Evolutionary conservation across 1,140 invertebrate genomes (phyloP).

Genomic region (Trachelipus rathkii): DNA sequence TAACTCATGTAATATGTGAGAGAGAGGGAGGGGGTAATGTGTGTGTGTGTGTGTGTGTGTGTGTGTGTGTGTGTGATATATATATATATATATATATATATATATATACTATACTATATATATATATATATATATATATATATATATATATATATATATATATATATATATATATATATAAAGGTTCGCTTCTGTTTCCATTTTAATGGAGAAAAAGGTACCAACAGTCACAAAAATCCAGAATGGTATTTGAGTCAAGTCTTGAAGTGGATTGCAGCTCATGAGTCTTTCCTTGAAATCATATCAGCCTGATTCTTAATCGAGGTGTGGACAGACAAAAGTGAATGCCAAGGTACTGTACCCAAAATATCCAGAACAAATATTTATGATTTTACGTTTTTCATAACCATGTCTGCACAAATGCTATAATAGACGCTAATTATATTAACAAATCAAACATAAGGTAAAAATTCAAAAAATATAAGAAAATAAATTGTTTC

Average conservation of each 20-base stretch:
- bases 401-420: no score
- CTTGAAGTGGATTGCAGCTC: constrained; percentile 82
- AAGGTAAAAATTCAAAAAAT: background rate
- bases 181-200: constrained; percentile 72
- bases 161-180: constrained; percentile 1
- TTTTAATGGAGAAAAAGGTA: constrained; percentile 81
- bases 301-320: constrained; percentile 76
- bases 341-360: constrained; percentile 34
- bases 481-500: no score
- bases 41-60: no score
- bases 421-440: background rate
- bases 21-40: no score
- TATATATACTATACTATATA: constrained; percentile 8
- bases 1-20: no score
- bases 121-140: constrained; percentile 11
- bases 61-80: no score
- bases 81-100: background rate
- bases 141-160: constrained; percentile 5
- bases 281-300: constrained; percentile 69
- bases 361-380: background rate
- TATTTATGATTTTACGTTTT: background rate
- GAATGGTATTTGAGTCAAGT: constrained; percentile 74
- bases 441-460: background rate
- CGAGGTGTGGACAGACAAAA: constrained; percentile 17
- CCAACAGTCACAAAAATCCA: constrained; percentile 81